phyloP scores from a whole-genome alignment of 2,888 invertebrate species.

The Lamellibrachia satsuma region DNA sequence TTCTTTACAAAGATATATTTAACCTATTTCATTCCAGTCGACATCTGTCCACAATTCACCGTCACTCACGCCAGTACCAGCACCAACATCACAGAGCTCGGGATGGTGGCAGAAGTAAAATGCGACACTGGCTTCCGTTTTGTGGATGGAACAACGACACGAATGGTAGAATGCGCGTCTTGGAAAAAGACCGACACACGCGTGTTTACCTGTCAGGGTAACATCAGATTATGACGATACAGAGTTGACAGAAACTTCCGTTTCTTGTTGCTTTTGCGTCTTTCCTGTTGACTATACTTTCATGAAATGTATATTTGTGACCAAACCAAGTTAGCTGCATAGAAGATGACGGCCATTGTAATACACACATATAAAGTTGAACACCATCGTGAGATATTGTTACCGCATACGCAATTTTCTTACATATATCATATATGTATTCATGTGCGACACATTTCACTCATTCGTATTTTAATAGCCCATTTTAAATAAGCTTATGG shows the following conservation, averaged over 20 bases:
- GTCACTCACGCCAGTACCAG: not conserved
- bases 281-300: too few relatives aligned
- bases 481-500: too few relatives aligned
- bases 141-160: not conserved
- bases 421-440: too few relatives aligned
- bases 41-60: not conserved
- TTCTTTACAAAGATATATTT: not conserved
- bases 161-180: not conserved
- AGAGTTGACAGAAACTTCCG: not conserved
- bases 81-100: not conserved
- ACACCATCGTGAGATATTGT: too few relatives aligned
- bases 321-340: too few relatives aligned
- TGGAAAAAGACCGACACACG: not conserved
- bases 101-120: not conserved
- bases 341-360: too few relatives aligned
- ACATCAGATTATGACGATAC: not conserved
- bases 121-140: slow-evolving; percentile 3
- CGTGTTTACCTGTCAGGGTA: not conserved
- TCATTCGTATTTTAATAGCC: too few relatives aligned
- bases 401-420: too few relatives aligned
- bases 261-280: not conserved
- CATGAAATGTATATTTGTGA: too few relatives aligned
- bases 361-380: too few relatives aligned
- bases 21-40: not conserved
- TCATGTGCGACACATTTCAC: too few relatives aligned